Base-by-base conservation (phyloP, 2,888 invertebrate genomes). In the Lasioglossum calceatum region DNA sequence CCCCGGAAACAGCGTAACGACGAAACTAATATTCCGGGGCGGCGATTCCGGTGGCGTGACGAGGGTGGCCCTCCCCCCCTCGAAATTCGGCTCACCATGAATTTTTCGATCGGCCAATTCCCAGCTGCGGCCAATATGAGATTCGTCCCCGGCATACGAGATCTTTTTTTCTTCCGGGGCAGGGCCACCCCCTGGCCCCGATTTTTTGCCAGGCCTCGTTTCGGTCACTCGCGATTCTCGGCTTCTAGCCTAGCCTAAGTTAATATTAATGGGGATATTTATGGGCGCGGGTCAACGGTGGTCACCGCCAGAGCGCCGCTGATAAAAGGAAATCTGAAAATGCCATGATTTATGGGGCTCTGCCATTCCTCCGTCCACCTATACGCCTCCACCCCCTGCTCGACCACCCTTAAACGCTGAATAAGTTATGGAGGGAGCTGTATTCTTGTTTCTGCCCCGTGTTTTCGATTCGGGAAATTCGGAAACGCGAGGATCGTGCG, bases 241-340 rank as follows among this genome's bases (percentile, higher is more conserved):
- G 91, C 91, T 91, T 84, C 92, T 88, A 81, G 88, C 91, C 91
- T 88, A 91, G 92, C 93, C 94, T 95, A 94, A 95, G 94, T 95
- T 95, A 95, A 95, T 95, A 95, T 95, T 95, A 95, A 95, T 95
- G 93, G 95, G 94, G 93, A 95, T 95, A 95, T 95, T 95, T 95
- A 95, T 95, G 95, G 93, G 93, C 93, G 82, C 88, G 92, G 94
- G 93, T 93, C 93, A 94, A 92, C 92, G 92, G 79, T 86, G 91
- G 90, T 89, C 88, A 88, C 88, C 79, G 86, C 84, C 87, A 82
- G 92, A 92, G 91, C 92, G 86, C 85, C 89, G 86, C 93, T 93
- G 95, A 95, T 95, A 95, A 95, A 95, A 94, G 93, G 91, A 94
- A 94, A 94, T 95, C 94, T 93, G 93, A 94, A 95, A 95, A 95